Percentiles rank a stretch among this genome's conserved stretches.
These are phyloP conservation scores for Automeris io DNA, from an alignment of 2,888 invertebrate genomes.

Conservation along the genomic window DNA sequence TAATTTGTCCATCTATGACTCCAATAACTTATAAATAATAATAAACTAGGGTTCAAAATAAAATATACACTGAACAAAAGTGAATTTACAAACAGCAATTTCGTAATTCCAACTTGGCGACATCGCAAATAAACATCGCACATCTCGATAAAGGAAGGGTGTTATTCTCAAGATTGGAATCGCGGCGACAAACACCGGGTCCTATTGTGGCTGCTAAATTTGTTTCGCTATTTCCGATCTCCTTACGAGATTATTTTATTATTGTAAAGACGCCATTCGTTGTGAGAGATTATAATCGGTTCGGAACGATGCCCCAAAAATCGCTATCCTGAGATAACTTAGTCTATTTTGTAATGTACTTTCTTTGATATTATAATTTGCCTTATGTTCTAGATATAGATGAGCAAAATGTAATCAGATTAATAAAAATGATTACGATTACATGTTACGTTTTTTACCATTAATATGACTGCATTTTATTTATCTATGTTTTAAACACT, in stretches of 20 bases:
- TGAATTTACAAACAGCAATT: background rate
- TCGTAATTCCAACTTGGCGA: conserved; percentile 1
- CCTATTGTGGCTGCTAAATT: conserved; percentile 72
- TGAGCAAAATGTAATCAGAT: no score
- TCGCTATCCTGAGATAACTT: no score
- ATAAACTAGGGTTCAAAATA: no score
- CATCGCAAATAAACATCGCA: conserved; percentile 24
- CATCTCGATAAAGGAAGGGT: conserved; percentile 58
- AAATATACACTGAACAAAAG: background rate
- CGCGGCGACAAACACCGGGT: conserved; percentile 63
- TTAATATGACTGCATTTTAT: no score
- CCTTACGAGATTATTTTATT: conserved; percentile 66
- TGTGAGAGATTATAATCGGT: conserved; percentile 6
- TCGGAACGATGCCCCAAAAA: conserved; percentile 6
- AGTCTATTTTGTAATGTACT: no score
- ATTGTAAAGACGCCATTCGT: conserved; percentile 48
- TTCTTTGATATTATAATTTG: no score
- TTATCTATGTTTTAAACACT: no score
- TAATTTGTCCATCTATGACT: no score
- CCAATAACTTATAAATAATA: no score
- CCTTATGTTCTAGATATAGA: no score
- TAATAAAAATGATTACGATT: no score
- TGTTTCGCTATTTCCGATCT: conserved; percentile 71
- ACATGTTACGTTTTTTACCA: no score
- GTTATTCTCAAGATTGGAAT: conserved; percentile 60